These are phyloP conservation scores for Corythornis vintsioides DNA, from an alignment of 2,113 vertebrate species.

Conservation along the genomic window DNA sequence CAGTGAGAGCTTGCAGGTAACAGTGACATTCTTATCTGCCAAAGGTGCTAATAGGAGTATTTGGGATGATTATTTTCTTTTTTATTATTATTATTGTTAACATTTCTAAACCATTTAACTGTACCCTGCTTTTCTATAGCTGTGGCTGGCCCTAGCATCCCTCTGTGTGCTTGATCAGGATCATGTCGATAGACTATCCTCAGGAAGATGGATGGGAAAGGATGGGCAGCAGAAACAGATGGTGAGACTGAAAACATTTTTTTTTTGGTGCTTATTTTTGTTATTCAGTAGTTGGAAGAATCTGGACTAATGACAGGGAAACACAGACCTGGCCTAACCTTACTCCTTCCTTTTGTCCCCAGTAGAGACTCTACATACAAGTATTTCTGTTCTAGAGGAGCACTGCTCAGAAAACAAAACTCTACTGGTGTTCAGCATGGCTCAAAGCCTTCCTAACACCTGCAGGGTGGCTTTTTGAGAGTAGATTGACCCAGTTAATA, in stretches of 20 bases:
- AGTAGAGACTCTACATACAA: background rate
- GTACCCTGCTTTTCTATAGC: slow-evolving; percentile 69
- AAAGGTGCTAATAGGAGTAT: background rate
- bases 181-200: slow-evolving; percentile 95
- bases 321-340: background rate
- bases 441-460: background rate
- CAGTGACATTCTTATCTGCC: background rate
- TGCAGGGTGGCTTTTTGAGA: background rate
- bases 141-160: slow-evolving; percentile 96
- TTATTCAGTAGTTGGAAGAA: background rate
- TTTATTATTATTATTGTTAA: background rate
- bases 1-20: background rate
- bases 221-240: slow-evolving; percentile 99
- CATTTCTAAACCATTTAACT: background rate
- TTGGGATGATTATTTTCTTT: background rate
- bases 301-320: background rate
- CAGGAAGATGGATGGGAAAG: slow-evolving; percentile 99
- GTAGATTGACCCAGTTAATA: background rate
- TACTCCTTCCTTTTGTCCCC: background rate
- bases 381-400: background rate
- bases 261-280: background rate
- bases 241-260: slow-evolving; percentile 73
- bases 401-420: background rate
- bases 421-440: background rate
- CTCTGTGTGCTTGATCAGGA: slow-evolving; percentile 98